phyloP scores from a whole-genome alignment of 2,888 invertebrate genomes.

The Drosophila kuntzei region DNA sequence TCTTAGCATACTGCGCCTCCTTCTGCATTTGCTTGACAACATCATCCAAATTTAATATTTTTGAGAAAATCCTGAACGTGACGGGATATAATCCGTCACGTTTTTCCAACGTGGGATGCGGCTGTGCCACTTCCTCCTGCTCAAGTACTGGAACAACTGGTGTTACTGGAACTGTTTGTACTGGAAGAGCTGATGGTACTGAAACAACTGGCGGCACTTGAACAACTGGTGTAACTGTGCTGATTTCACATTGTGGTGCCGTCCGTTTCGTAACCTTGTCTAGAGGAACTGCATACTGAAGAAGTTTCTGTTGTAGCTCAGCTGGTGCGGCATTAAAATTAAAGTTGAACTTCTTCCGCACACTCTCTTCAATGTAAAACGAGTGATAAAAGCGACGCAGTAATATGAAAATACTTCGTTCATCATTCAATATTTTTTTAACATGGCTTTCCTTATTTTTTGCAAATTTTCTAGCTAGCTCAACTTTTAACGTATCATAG shows the following conservation, averaged over 20 bases:
- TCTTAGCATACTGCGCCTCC: constrained; percentile 19
- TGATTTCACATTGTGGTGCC: not conserved
- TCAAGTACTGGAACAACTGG: not conserved
- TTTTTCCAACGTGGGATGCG: not conserved
- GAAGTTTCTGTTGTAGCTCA: constrained; percentile 23
- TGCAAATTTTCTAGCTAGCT: constrained; percentile 9
- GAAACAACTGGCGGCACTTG: not conserved
- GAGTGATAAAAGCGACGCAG: constrained; percentile 33
- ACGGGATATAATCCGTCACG: constrained; percentile 23
- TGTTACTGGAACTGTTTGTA: not conserved
- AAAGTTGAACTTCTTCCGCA: constrained; percentile 23
- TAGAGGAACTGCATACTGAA: constrained; percentile 28
- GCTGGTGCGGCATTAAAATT: constrained; percentile 45
- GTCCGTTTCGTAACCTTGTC: no score
- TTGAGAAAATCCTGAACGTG: constrained; percentile 38
- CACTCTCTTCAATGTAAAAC: constrained; percentile 30
- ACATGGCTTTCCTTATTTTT: not conserved
- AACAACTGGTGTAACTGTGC: not conserved
- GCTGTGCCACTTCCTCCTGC: not conserved
- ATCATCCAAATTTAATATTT: constrained; percentile 33
- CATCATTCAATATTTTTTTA: not conserved
- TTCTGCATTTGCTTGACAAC: constrained; percentile 42
- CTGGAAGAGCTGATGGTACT: not conserved
- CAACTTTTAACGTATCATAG: constrained; percentile 17
- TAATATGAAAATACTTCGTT: not conserved